Evolutionary conservation across 1,140 invertebrate species (phyloP).

Genomic region (Tetragnatha versicolor): DNA sequence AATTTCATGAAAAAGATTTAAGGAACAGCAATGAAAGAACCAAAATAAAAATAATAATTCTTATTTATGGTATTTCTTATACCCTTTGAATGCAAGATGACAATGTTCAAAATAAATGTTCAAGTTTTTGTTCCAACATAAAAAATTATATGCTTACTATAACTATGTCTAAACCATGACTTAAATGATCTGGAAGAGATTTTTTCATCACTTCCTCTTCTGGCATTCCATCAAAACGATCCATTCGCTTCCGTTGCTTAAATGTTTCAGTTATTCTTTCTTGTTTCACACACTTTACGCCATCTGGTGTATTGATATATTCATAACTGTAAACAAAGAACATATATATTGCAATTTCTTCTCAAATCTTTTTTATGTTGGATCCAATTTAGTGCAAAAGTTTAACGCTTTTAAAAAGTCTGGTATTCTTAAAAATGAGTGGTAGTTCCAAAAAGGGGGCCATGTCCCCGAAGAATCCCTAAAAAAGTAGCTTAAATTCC

Average conservation of each 20-base stretch:
- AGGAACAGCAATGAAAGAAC: neutral
- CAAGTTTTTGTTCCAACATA: neutral
- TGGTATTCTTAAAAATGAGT: no score
- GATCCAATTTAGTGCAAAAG: no score
- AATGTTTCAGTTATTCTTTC: constrained; percentile 70
- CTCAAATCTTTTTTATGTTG: no score
- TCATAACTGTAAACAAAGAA: constrained; percentile 40
- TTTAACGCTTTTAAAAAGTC: no score
- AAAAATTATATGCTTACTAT: constrained; percentile 79
- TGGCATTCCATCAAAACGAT: constrained; percentile 95
- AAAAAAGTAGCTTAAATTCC: no score
- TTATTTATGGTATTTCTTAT: neutral
- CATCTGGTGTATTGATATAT: constrained; percentile 50
- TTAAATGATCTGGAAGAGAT: constrained; percentile 90
- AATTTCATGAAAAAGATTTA: neutral
- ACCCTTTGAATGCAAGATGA: neutral
- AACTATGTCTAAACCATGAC: constrained; percentile 92
- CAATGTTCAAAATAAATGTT: neutral
- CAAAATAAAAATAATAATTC: neutral
- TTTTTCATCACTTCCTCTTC: constrained; percentile 93
- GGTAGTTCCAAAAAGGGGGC: no score
- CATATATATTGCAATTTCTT: no score
- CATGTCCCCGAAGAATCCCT: no score
- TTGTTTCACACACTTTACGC: constrained; percentile 63
- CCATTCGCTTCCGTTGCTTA: constrained; percentile 86